Percentiles rank a stretch among this genome's conserved stretches.
Conservation (phyloP, 2,888 invertebrate species). For the Drosophila paramelanica region DNA sequence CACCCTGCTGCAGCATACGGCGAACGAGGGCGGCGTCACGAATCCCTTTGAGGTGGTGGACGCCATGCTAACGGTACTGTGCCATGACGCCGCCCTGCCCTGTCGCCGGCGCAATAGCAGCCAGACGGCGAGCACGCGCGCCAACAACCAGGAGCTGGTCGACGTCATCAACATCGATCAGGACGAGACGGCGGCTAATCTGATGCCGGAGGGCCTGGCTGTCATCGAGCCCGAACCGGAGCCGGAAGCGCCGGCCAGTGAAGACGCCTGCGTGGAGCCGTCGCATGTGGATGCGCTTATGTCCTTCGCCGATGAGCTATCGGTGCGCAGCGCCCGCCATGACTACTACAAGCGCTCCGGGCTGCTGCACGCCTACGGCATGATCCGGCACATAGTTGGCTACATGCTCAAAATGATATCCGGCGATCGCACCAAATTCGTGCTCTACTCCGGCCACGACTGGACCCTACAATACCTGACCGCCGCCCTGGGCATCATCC, state of each 20-base stretch:
- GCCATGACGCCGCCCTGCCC: conserved; percentile 93
- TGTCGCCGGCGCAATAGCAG: conserved; percentile 86
- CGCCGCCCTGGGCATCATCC: conserved; percentile 89
- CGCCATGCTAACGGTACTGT: conserved; percentile 91
- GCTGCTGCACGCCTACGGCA: conserved; percentile 91
- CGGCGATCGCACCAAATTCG: conserved; percentile 90
- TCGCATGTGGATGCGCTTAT: conserved; percentile 92
- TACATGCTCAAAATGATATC: conserved; percentile 93
- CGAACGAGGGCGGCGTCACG: conserved; percentile 83
- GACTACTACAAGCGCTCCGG: conserved; percentile 88
- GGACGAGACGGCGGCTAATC: conserved; percentile 77
- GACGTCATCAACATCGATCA: conserved; percentile 85
- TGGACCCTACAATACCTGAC: conserved; percentile 94
- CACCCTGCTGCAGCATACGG: conserved; percentile 89
- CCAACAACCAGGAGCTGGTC: conserved; percentile 78
- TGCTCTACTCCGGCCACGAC: conserved; percentile 96
- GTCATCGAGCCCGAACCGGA: background rate
- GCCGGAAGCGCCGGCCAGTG: background rate
- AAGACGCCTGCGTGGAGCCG: conserved; percentile 87
- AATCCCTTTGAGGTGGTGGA: conserved; percentile 90
- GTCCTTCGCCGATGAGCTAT: conserved; percentile 93
- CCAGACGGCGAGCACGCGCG: conserved; percentile 48
- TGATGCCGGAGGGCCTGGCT: conserved; percentile 1
- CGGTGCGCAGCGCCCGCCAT: conserved; percentile 87
- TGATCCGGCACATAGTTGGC: conserved; percentile 92